Conservation (phyloP, 2,888 invertebrate genomes). For the Cyclophora punctaria region DNA sequence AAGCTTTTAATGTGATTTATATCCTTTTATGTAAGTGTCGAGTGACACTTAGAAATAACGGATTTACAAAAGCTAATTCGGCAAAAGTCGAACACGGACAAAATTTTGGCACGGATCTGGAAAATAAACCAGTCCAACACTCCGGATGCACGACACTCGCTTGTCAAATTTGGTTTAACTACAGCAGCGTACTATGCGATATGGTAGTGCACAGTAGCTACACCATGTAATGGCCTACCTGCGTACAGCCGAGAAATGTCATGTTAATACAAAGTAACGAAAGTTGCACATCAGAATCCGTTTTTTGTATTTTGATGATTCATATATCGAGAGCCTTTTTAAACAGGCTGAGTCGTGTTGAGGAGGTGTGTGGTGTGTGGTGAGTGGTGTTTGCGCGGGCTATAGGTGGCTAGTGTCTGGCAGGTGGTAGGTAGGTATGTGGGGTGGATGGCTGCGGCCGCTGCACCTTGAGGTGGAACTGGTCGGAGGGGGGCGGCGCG, state of each 20-base stretch:
- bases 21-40: neutral
- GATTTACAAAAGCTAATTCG: conserved; percentile 4
- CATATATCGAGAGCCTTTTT: too few species aligned
- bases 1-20: too few species aligned
- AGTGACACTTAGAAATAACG: conserved; percentile 3
- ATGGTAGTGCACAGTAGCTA: too few species aligned
- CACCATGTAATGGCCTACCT: too few species aligned
- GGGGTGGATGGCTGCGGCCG: conserved; percentile 52
- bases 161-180: neutral
- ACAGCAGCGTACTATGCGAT: too few species aligned
- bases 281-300: too few species aligned
- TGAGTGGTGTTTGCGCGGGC: neutral
- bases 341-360: neutral
- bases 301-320: too few species aligned
- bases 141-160: conserved; percentile 1
- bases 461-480: conserved; percentile 69
- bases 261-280: too few species aligned
- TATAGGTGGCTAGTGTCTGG: conserved; percentile 65
- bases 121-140: conserved; percentile 1
- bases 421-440: conserved; percentile 71
- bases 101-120: conserved; percentile 3
- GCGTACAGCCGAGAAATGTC: too few species aligned
- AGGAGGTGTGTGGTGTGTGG: neutral
- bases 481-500: conserved; percentile 41
- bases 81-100: conserved; percentile 4